These are phyloP conservation scores for Mechanitis mazaeus DNA, from an alignment of 2,888 invertebrate genomes.

Conservation along the genomic window DNA sequence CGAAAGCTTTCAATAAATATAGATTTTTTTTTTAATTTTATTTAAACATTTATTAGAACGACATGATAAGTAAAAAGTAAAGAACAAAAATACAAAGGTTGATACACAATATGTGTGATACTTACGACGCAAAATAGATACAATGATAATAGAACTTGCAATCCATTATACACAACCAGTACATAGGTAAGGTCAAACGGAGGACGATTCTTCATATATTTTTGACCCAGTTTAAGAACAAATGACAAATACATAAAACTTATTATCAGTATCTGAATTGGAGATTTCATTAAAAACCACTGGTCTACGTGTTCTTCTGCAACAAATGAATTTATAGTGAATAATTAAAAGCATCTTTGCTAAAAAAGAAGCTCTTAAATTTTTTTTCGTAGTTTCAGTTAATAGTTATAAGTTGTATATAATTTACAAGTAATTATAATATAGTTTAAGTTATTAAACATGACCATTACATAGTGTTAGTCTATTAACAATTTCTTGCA, in stretches of 20 bases:
- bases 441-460: too few relatives aligned
- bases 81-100: background rate
- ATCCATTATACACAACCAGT: slow-evolving; percentile 79
- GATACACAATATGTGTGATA: slow-evolving; percentile 16
- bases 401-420: too few relatives aligned
- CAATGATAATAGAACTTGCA: slow-evolving; percentile 78
- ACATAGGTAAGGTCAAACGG: slow-evolving; percentile 78
- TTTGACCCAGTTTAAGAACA: slow-evolving; percentile 81
- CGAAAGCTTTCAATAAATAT: too few relatives aligned
- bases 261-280: slow-evolving; percentile 76
- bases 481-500: too few relatives aligned
- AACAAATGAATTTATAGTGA: slow-evolving; percentile 17
- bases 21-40: too few relatives aligned
- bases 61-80: too few relatives aligned
- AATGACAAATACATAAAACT: slow-evolving; percentile 79
- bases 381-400: too few relatives aligned
- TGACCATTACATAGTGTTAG: too few relatives aligned
- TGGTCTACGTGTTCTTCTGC: slow-evolving; percentile 45
- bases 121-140: slow-evolving; percentile 72
- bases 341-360: too few relatives aligned
- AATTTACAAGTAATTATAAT: too few relatives aligned
- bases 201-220: slow-evolving; percentile 79
- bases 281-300: slow-evolving; percentile 80
- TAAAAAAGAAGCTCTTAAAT: too few relatives aligned
- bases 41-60: too few relatives aligned